Evolutionary conservation across 2,113 vertebrate species (phyloP), one percentile per base, ranked within the genome.

Genomic region (Eptesicus fuscus): DNA sequence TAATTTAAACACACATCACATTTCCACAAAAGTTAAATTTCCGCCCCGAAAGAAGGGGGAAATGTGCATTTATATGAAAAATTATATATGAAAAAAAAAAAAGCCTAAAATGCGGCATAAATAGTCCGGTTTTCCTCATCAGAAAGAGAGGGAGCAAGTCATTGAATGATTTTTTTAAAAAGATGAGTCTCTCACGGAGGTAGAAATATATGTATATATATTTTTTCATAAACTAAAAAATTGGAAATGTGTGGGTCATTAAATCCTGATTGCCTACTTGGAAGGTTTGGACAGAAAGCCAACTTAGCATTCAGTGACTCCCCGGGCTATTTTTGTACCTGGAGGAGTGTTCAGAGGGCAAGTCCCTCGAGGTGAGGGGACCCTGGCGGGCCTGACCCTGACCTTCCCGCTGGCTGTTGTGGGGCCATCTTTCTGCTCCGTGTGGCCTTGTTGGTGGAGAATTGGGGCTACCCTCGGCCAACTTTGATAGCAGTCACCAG

Each of bases 31-130:
- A 98, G 98, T 98, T 97, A 98, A 97, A 97, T 98, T 98, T 97
- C 97, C 97, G 74, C 89, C 95, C 97, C 90, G n/a, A 98, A 98
- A 98, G 96, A 96, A 93, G 88, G 94, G 95, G 92, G 17, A 98
- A 98, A 98, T 87, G 96, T 98, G 98, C 98, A 99, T 99, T 98
- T 98, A 98, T 98, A 98, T 98, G 97, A 98, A 98, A 98, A 99
- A 99, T 98, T 98, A 99, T 97, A 96, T 98, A 95, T 92, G 87
- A 92, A 77, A 94, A 94, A 96, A n/a, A 94, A 96, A 96, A 98
- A 97, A 92, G 76, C 92, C 59, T 5, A 93, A 97, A 98, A 97
- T 59, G 90, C 76, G 73, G 91, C 89, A 97, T 97, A 97, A 98
- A 98, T 86, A 92, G 97, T 94, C 79, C n/a, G 0, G 91, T 95